Base-by-base conservation (phyloP, 2,113 vertebrate species). In the Chloropsis cyanopogon region DNA sequence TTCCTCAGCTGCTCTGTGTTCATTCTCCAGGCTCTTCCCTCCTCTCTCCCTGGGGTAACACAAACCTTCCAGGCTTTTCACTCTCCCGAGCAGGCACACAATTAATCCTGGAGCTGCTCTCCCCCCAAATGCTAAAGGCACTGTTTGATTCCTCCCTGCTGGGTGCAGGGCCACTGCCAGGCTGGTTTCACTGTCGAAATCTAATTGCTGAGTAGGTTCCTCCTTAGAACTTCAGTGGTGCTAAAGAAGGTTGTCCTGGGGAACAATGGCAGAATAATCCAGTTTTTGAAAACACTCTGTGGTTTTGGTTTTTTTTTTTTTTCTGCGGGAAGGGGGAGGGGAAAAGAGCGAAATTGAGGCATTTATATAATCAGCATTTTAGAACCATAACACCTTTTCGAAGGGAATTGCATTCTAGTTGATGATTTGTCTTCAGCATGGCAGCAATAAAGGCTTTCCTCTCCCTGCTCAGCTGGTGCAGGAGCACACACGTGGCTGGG, bases 361-460 rank as follows among this genome's bases (percentile, higher is more conserved):
- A 56, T 95, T 96, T 97, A 92, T 85, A 41, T 70, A 64, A 78
- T 26, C n/a, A 95, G 82, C 49, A 60, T 84, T 97, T 97, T 88
- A 92, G 94, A 98, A 93, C 93, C 33, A 15, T 93, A 64, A 49
- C 69, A 53, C 76, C 76, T 92, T 85, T 61, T 49, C 2, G 33
- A 56, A 70, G 54, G 85, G 88, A 70, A 19, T 88, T 24, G 82
- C 90, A 22, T 94, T 93, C 79, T 39, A 2, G 57, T 22, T 11
- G 88, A 26, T 28, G 72, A 4, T 93, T 77, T 89, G 69, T 57
- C 87, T 92, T 72, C 93, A 78, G 83, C 68, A 3, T 24, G 88
- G 92, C 89, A 85, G 49, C 83, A 37, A 16, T 19, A 8, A 39
- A 39, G 1, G 60, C 47, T 89, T 46, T 33, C 28, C 56, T 49